Percentiles rank a stretch among this genome's conserved stretches.
These are phyloP conservation scores for Thunnus albacares DNA, from an alignment of 2,797 vertebrate species.

Conservation along the genomic window DNA sequence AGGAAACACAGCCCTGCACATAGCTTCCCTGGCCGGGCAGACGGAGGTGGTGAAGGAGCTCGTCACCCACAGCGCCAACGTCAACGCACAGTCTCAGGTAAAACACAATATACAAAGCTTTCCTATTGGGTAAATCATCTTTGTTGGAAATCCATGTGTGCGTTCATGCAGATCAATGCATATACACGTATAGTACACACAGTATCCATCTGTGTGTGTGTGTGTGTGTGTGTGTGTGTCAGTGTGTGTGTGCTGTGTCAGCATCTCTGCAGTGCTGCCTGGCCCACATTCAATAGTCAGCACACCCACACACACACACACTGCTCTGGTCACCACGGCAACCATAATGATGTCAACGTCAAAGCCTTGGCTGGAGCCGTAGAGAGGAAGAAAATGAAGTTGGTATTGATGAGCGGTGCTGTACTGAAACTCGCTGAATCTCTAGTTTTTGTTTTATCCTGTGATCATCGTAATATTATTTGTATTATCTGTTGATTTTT, in stretches of 20 bases:
- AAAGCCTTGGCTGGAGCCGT: slow-evolving; percentile 18
- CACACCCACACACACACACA: slow-evolving; percentile 13
- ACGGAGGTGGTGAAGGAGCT: slow-evolving; percentile 95
- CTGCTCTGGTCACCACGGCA: slow-evolving; percentile 44
- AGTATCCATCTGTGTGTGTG: not conserved
- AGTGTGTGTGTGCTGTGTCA: slow-evolving; percentile 64
- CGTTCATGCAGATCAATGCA: slow-evolving; percentile 26
- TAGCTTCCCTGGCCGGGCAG: slow-evolving; percentile 98
- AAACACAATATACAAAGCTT: slow-evolving; percentile 27
- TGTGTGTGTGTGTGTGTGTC: slow-evolving; percentile 7
- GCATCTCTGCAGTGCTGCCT: slow-evolving; percentile 59
- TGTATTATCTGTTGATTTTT: too few relatives aligned
- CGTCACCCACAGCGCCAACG: slow-evolving; percentile 92
- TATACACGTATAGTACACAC: slow-evolving; percentile 18
- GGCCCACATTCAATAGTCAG: slow-evolving; percentile 50
- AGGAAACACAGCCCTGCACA: slow-evolving; percentile 98
- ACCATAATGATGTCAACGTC: slow-evolving; percentile 47
- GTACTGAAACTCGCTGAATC: not conserved
- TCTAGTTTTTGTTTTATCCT: not conserved
- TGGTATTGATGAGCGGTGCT: slow-evolving; percentile 24
- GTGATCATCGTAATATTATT: too few relatives aligned
- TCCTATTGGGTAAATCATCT: not conserved
- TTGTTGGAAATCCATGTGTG: slow-evolving; percentile 9
- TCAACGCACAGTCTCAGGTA: slow-evolving; percentile 98
- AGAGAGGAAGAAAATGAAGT: slow-evolving; percentile 3